Base-by-base conservation (phyloP, 2,888 invertebrate genomes). In the Stenodera caucasica region DNA sequence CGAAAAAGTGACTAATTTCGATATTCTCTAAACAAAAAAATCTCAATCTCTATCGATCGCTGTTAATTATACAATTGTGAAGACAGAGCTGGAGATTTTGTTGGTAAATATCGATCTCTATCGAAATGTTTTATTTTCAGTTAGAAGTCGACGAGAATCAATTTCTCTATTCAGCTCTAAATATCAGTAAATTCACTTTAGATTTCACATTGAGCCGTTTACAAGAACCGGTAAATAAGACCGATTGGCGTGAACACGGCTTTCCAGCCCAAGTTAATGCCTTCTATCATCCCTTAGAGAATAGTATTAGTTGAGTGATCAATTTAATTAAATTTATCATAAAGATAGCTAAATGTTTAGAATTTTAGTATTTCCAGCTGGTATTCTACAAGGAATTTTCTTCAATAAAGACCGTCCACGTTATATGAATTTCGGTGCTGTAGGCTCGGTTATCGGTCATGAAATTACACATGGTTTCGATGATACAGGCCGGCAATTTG, bases 391-490 rank as follows among this genome's bases (percentile, higher is more conserved):
- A 84, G 95, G 94, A 1, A 88, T 90, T 1, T 96, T 96, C 86
- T 96, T 95, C 82, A 90, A 88, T 59, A 91, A 92, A 57, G 88
- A 91, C 53, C 88, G 96, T 15, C 96, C 96, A 0, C 88, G 89
- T 68, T 96, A 94, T 78, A 91, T 95, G 91, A 95, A 95, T 79
- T 95, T 92, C 72, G 94, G 94, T 18, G 92, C 92, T 1, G 94
- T 96, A 64, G 95, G 95, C 1, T 93, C 91, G 73, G 92, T 95
- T 2, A 94, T 95, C 72, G 94, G 94, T 0, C 95, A 95, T 76
- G 95, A 95, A 82, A 94, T 96, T 55, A 94, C 94, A 0, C 95
- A 95, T 75, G 93, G 93, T 9, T 94, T 94, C 73, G 93, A 93
- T 75, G 91, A 92, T 75, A 90, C 91, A 84, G 95, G 97, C 53